Evolutionary conservation across 2,888 invertebrate genomes (phyloP), one percentile per base, ranked within the genome.

Genomic region (Shargacucullia verbasci): DNA sequence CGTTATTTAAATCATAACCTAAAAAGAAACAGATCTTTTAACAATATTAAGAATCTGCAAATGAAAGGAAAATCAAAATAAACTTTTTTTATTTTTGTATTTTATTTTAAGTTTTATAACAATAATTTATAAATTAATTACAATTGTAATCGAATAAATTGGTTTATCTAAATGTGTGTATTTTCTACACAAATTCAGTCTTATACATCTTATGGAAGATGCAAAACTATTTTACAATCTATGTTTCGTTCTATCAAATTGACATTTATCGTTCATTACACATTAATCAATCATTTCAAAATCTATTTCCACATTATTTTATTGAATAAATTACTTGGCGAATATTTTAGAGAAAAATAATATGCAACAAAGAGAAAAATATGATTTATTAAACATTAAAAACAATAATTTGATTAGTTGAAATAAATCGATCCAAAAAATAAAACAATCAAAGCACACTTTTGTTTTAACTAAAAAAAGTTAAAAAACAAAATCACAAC

Each of bases 161-260:
- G 37, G 59, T 65, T 75, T 70, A 72, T 67, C 66, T 75, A 75
- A 72, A 72, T 55, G 62, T 74, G 68, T 78, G 76, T 77, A 74
- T 43, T 5, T 34, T 47, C 57, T 80, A 80, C 85, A 85, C 74
- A 82, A 77, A 80, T 82, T 89, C 89, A 89, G 88, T 88, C 88
- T 89, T 88, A 83, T 80, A 82, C 84, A 86, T 75, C 86, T 81
- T 80, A 59, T 5, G 62, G 56, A 79, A 84, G 83, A 86, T 83
- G 82, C 69, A 81, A 80, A 80, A 77, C 78, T 79, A 79, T 60
- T 76, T 65, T 72, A 72, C 70, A 64, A 55, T 45, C 60, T 75
- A 70, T 50, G n/a, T 69, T 73, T 66, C 67, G 73, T 60, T 78
- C 67, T 76, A 75, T 72, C 58, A 79, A 86, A 86, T 86, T 86